phyloP scores from a whole-genome alignment of 2,888 invertebrate genomes.

The Eupithecia inturbata region DNA sequence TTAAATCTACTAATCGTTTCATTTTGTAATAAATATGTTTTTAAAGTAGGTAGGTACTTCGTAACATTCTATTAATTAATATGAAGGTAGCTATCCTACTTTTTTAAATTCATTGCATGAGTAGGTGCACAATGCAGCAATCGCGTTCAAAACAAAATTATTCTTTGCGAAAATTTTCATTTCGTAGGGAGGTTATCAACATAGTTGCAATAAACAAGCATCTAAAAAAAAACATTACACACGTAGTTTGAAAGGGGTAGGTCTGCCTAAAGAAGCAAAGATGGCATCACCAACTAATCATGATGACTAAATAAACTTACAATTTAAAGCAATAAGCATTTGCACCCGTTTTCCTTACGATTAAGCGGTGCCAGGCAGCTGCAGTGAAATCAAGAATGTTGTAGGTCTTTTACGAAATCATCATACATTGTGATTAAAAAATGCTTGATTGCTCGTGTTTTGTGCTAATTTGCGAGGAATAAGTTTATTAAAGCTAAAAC shows the following conservation, averaged over 20 bases:
- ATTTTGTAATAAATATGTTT: too few species aligned
- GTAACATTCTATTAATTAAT: too few species aligned
- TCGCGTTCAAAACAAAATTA: background rate
- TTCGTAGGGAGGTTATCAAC: background rate
- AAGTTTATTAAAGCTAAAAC: slow-evolving; percentile 77
- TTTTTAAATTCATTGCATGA: background rate
- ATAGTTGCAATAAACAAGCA: background rate
- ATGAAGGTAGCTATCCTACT: background rate
- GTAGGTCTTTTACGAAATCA: slow-evolving; percentile 62
- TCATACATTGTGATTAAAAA: slow-evolving; percentile 76
- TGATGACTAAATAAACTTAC: slow-evolving; percentile 55
- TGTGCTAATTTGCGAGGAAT: slow-evolving; percentile 74
- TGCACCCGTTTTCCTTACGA: slow-evolving; percentile 58
- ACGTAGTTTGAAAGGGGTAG: background rate
- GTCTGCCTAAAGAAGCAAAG: background rate
- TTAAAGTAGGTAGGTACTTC: too few species aligned
- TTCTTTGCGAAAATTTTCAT: background rate
- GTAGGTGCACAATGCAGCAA: background rate
- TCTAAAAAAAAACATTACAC: background rate
- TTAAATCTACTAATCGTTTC: too few species aligned
- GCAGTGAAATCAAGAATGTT: slow-evolving; percentile 63
- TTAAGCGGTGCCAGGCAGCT: slow-evolving; percentile 73
- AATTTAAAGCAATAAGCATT: slow-evolving; percentile 71
- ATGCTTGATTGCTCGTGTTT: slow-evolving; percentile 69
- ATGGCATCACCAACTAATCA: background rate